Evolutionary conservation across 2,113 vertebrate species (phyloP), one percentile per base, ranked within the genome.

Genomic region (Pyxicephalus adspersus): DNA sequence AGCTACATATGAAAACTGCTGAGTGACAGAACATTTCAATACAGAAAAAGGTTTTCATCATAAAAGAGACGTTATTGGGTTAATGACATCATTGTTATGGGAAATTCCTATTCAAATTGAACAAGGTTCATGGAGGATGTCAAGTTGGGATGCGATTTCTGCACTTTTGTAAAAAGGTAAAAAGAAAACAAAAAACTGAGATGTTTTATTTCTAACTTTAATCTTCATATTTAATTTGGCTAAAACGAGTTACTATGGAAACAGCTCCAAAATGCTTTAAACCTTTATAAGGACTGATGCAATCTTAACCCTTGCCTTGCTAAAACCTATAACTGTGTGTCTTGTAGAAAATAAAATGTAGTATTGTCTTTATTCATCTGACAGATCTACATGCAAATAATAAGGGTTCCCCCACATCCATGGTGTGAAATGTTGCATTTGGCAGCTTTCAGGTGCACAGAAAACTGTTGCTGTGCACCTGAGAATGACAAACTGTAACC

Each of bases 191-290:
- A n/a, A n/a, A n/a, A n/a, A n/a, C 34, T 23, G 3, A 60, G n/a
- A n/a, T 29, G 18, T 66, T n/a, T 51, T 57, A n/a, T 55, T 57
- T 28, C 76, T 20, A 52, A 17, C 63, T 66, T 31, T 34, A 55
- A 52, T 64, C 64, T 77, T 77, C 63, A 66, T 77, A 66, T 77
- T 65, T 77, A 55, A 57, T 66, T 26, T n/a, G 31, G 63, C 75
- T 65, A 55, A 77, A 54, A n/a, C 34, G 52, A 4, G 75, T 77
- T 77, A 55, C 76, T 51, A 77, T 77, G 63, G 76, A 77, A 77
- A 77, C 76, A 52, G 5, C 61, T 66, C 60, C 61, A 58, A 73
- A 73, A 22, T 58, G 23, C 71, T 73, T 73, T 20, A 57, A 58
- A 58, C 52, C 28, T 15, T 73, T 54, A 29, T 73, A 26, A 22